phyloP scores from a whole-genome alignment of 1,140 invertebrate species.

The Orussus abietinus region DNA sequence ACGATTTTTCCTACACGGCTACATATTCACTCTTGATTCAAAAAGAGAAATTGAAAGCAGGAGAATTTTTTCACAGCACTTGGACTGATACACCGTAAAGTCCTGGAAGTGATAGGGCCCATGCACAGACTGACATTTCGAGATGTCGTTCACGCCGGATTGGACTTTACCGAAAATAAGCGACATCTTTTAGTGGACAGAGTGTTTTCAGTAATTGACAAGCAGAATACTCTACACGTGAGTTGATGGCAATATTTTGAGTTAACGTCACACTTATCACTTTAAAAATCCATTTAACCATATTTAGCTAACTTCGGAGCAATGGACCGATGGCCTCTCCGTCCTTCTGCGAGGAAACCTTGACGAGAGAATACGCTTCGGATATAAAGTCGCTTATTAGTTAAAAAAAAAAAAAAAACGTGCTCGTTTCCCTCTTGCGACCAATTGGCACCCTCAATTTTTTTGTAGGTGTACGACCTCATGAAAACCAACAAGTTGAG shows the following conservation, averaged over 20 bases:
- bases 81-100: constrained; percentile 42
- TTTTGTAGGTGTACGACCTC: constrained; percentile 64
- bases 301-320: constrained; percentile 58
- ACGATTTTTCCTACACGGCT: constrained; percentile 38
- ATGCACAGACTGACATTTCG: constrained; percentile 60
- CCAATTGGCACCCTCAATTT: constrained; percentile 3
- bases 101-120: constrained; percentile 33
- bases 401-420: too few relatives aligned
- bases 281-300: constrained; percentile 55
- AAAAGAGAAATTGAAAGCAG: constrained; percentile 9
- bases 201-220: constrained; percentile 57
- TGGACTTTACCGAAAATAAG: constrained; percentile 66
- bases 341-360: constrained; percentile 63
- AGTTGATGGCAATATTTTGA: constrained; percentile 4
- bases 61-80: constrained; percentile 26
- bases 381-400: constrained; percentile 55
- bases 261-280: constrained; percentile 5
- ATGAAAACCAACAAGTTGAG: constrained; percentile 63
- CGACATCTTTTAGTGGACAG: constrained; percentile 61
- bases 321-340: constrained; percentile 66
- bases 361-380: constrained; percentile 64
- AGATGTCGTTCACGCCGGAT: constrained; percentile 66
- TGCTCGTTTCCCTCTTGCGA: too few relatives aligned
- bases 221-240: constrained; percentile 29
- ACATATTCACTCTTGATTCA: too few relatives aligned